Conservation (phyloP, 2,797 vertebrate species). For the Enteromius unitaeniatus region DNA sequence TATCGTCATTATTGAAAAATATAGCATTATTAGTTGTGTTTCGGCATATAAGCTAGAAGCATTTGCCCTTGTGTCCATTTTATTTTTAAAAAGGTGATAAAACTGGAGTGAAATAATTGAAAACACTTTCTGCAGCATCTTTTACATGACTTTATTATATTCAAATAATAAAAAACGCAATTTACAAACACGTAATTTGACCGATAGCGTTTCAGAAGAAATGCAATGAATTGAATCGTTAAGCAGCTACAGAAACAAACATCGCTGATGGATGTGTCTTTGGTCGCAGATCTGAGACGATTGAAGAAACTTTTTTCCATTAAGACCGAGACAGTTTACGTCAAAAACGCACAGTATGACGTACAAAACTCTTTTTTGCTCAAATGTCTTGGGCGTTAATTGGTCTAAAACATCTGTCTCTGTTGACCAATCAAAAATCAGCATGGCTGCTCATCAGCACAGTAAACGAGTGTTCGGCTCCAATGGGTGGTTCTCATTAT, state of each 20-base stretch:
- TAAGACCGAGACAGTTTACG: background rate
- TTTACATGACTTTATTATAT: slow-evolving; percentile 14
- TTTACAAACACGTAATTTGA: background rate
- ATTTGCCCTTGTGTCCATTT: too few relatives aligned
- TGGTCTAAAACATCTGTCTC: background rate
- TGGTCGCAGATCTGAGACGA: background rate
- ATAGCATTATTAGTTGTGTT: too few relatives aligned
- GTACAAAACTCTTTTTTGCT: background rate
- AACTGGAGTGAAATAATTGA: background rate
- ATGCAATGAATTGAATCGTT: background rate
- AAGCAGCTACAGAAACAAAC: background rate
- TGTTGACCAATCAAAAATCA: background rate
- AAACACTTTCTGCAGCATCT: background rate
- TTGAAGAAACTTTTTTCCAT: background rate
- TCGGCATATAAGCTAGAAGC: too few relatives aligned
- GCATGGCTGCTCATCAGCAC: background rate
- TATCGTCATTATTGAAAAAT: too few relatives aligned
- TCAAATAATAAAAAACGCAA: background rate
- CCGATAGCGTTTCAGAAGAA: background rate
- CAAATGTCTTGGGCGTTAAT: background rate
- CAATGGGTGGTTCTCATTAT: background rate
- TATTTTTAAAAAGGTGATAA: too few relatives aligned
- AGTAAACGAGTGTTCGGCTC: background rate
- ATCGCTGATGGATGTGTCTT: background rate
- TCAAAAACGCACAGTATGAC: background rate